Evolutionary conservation across 2,888 invertebrate species (phyloP).

Genomic region (Drosophila leonis): DNA sequence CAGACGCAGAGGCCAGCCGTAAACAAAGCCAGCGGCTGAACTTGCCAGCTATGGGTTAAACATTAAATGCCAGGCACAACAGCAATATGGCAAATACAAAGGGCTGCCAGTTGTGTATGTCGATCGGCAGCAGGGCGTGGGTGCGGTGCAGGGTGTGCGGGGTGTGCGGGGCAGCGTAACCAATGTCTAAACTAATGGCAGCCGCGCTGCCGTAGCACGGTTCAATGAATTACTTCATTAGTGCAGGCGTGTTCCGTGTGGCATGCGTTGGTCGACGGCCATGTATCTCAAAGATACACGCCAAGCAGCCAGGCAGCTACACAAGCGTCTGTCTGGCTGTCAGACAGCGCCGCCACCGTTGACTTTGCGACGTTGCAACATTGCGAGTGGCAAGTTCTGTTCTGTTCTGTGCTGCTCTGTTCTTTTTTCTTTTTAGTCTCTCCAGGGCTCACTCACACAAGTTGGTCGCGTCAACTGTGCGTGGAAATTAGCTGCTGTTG

Average conservation of each 20-base stretch:
- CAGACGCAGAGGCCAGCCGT: constrained; percentile 12
- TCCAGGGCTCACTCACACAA: constrained; percentile 47
- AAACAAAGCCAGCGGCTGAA: constrained; percentile 35
- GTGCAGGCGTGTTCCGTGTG: constrained; percentile 74
- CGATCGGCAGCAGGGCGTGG: constrained; percentile 14
- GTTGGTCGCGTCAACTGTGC: constrained; percentile 75
- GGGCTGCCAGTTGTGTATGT: constrained; percentile 24
- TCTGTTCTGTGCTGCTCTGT: background rate
- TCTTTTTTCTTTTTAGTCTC: constrained; percentile 3
- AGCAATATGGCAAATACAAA: constrained; percentile 34
- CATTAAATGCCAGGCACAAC: constrained; percentile 33
- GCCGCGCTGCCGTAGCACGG: constrained; percentile 72
- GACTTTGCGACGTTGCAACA: constrained; percentile 37
- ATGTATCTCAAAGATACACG: constrained; percentile 57
- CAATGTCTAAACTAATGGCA: constrained; percentile 75
- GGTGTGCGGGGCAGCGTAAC: constrained; percentile 37
- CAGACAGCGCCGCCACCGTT: constrained; percentile 39
- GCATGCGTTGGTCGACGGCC: constrained; percentile 68
- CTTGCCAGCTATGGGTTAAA: constrained; percentile 37
- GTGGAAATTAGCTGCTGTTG: constrained; percentile 77
- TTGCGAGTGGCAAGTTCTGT: constrained; percentile 55
- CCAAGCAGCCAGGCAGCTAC: constrained; percentile 23
- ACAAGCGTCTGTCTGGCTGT: constrained; percentile 31
- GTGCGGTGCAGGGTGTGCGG: constrained; percentile 12
- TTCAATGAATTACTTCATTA: constrained; percentile 84